phyloP scores from a whole-genome alignment of 2,797 vertebrate species.

The Morelia viridis region DNA sequence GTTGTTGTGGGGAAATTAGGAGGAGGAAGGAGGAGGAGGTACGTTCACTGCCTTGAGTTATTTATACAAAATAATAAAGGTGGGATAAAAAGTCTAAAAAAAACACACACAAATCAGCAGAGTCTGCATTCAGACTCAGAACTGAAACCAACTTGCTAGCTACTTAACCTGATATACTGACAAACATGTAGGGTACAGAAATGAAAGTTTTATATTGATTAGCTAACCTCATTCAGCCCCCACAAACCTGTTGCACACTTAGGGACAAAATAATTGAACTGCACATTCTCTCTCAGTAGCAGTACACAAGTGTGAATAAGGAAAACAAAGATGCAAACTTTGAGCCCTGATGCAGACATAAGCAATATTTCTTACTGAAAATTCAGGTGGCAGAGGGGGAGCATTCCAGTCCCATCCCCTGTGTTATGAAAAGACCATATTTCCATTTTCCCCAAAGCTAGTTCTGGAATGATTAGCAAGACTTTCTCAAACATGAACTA shows the following conservation, averaged over 20 bases:
- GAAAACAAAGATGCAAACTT: background rate
- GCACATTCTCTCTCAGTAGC: background rate
- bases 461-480: conserved; percentile 19
- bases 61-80: too few species aligned
- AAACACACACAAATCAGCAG: background rate
- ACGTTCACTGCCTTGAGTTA: too few species aligned
- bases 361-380: conserved; percentile 25
- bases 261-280: background rate
- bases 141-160: background rate
- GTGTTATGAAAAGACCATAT: background rate
- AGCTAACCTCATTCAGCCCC: background rate
- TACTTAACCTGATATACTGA: background rate
- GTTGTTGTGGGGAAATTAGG: too few species aligned
- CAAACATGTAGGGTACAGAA: background rate
- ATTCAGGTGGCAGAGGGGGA: background rate
- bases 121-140: background rate
- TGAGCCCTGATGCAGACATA: conserved; percentile 55
- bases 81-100: too few species aligned
- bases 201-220: conserved; percentile 5
- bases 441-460: background rate
- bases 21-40: too few species aligned
- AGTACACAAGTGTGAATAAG: background rate
- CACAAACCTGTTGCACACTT: conserved; percentile 11
- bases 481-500: background rate
- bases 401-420: background rate